Evolutionary conservation across 2,888 invertebrate species (phyloP).

Genomic region (Sericinus montela): DNA sequence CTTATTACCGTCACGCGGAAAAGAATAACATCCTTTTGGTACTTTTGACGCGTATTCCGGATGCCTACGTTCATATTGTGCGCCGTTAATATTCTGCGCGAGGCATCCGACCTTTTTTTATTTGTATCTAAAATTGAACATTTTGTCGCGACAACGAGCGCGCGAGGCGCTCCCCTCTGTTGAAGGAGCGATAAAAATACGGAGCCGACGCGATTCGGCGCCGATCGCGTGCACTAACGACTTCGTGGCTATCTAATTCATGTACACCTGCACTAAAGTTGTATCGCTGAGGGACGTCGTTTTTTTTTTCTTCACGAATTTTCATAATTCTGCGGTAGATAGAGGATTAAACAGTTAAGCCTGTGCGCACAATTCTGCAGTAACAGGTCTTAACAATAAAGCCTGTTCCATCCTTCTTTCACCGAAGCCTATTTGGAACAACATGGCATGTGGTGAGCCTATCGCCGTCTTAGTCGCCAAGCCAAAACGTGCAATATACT

Average conservation of each 20-base stretch:
- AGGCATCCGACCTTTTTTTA: slow-evolving; percentile 77
- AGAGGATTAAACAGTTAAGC: too few species aligned
- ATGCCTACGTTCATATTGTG: slow-evolving; percentile 77
- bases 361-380: too few species aligned
- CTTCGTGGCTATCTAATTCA: slow-evolving; percentile 41
- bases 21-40: slow-evolving; percentile 77
- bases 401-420: too few species aligned
- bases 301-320: too few species aligned
- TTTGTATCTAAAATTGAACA: slow-evolving; percentile 80
- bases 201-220: slow-evolving; percentile 47
- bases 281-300: too few species aligned
- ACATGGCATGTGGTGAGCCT: too few species aligned
- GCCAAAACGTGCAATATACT: too few species aligned
- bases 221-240: slow-evolving; percentile 59
- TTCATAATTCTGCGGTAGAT: too few species aligned
- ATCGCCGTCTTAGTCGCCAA: too few species aligned
- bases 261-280: slow-evolving; percentile 33
- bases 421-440: too few species aligned
- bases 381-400: too few species aligned
- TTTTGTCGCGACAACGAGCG: slow-evolving; percentile 76
- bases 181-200: slow-evolving; percentile 70
- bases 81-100: slow-evolving; percentile 76
- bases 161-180: slow-evolving; percentile 56
- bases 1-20: slow-evolving; percentile 75
- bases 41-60: slow-evolving; percentile 77